Evolutionary conservation across 2,113 vertebrate genomes (phyloP), one percentile per base, ranked within the genome.

Genomic region (Corapipo altera): DNA sequence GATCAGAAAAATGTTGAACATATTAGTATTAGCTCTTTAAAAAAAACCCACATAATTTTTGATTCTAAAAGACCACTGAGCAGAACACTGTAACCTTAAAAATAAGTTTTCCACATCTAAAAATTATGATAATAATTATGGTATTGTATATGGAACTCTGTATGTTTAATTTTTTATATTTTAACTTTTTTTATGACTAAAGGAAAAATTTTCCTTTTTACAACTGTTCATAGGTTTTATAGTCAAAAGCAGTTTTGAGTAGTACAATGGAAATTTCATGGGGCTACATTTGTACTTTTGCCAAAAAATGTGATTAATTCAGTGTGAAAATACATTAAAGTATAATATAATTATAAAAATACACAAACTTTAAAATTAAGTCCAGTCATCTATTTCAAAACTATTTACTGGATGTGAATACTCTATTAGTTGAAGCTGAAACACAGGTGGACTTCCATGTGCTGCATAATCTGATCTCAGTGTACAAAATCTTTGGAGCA

Each of bases 291-390:
- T 90, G 5, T 94, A 67, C 67, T 76, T 70, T 74, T 88, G 61
- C 70, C 73, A 74, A 74, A 59, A 54, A 69, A 55, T 46, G 10
- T 81, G 83, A 85, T 85, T 73, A 85, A 61, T 89, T 74, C 11
- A 74, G 59, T 72, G 20, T 33, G 85, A 91, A 83, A 81, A 72
- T 32, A 28, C 26, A 44, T 91, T 49, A 57, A 66, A 41, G 59
- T 46, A 32, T 82, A 92, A 91, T 58, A 61, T 82, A 70, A 80
- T 83, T 84, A 46, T 46, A 86, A 85, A 78, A 92, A 94, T 67
- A 66, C 15, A 93, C 55, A 83, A 72, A 88, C 41, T 87, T 12
- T 37, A 59, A 92, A 76, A 77, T 67, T 41, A 89, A 84, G 23
- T 91, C 28, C 72, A 83, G 39, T 51, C 19, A 5, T 83, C 35